A percentile compares a stretch with the other conserved stretches of the same genome.
These are phyloP conservation scores for Manduca sexta DNA, from an alignment of 1,140 invertebrate species.

Conservation along the genomic window DNA sequence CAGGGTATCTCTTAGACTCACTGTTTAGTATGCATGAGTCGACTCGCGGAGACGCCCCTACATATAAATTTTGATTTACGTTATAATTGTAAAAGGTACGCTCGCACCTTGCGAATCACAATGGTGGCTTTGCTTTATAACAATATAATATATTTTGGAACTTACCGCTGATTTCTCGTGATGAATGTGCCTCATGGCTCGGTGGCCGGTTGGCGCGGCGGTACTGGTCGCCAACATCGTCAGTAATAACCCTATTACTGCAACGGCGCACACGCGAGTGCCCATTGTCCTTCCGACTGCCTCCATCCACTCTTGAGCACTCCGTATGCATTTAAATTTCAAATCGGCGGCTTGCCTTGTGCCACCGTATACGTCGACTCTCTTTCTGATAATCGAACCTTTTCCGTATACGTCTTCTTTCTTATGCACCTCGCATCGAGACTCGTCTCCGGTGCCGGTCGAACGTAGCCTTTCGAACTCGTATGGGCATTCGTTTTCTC, in stretches of 20 bases:
- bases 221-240: slow-evolving; percentile 36
- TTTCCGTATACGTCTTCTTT: slow-evolving; percentile 49
- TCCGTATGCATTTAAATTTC: slow-evolving; percentile 51
- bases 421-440: slow-evolving; percentile 35
- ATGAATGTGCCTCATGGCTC: slow-evolving; percentile 33
- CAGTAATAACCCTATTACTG: slow-evolving; percentile 40
- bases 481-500: slow-evolving; percentile 36
- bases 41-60: background rate
- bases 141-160: slow-evolving; percentile 9
- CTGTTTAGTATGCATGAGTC: slow-evolving; percentile 45
- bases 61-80: slow-evolving; percentile 12
- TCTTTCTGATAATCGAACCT: slow-evolving; percentile 51
- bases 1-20: slow-evolving; percentile 30
- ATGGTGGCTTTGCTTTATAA: background rate
- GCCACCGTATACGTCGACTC: slow-evolving; percentile 45
- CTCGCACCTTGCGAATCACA: background rate
- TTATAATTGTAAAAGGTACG: background rate
- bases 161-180: slow-evolving; percentile 56
- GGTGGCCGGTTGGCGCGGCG: slow-evolving; percentile 39
- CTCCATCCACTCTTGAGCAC: slow-evolving; percentile 36
- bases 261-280: slow-evolving; percentile 36
- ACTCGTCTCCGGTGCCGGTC: slow-evolving; percentile 13
- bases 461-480: slow-evolving; percentile 36
- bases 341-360: slow-evolving; percentile 48
- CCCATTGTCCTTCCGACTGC: slow-evolving; percentile 51